These are phyloP conservation scores for Serranus cabrilla DNA, from an alignment of 2,797 vertebrate genomes.

Conservation along the genomic window DNA sequence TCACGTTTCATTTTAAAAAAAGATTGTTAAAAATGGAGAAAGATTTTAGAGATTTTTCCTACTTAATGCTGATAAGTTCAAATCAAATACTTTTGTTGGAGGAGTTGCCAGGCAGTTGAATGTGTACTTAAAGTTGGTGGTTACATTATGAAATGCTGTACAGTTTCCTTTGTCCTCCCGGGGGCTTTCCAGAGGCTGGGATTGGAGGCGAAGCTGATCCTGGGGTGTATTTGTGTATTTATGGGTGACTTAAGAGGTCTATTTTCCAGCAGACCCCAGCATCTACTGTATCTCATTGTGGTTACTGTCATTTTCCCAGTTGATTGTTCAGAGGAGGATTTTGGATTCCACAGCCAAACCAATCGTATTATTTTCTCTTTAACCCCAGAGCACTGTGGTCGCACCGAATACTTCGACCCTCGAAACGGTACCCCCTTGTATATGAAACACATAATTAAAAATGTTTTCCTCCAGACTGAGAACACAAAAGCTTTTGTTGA, in stretches of 20 bases:
- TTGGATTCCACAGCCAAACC: conserved; percentile 71
- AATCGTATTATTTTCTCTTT: conserved; percentile 76
- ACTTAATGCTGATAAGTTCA: conserved; percentile 9
- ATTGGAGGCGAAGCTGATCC: conserved; percentile 37
- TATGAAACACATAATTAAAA: conserved; percentile 80
- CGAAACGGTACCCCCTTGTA: conserved; percentile 60
- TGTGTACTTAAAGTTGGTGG: conserved; percentile 8
- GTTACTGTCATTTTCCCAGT: conserved; percentile 71
- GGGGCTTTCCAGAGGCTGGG: conserved; percentile 47
- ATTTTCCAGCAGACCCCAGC: conserved; percentile 71
- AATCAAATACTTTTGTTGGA: not conserved
- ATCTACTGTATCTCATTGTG: conserved; percentile 66
- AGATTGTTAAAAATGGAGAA: not conserved
- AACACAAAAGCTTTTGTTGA: conserved; percentile 74
- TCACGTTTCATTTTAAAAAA: not conserved
- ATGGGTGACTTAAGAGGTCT: conserved; percentile 57
- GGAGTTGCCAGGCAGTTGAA: conserved; percentile 3
- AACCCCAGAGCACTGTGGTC: conserved; percentile 73
- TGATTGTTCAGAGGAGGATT: conserved; percentile 66
- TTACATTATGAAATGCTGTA: conserved; percentile 38
- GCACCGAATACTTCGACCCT: conserved; percentile 62
- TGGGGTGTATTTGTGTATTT: conserved; percentile 66
- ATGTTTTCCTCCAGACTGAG: conserved; percentile 68
- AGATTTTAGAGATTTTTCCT: conserved; percentile 5
- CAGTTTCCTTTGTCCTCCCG: conserved; percentile 54